A percentile compares a stretch with the other conserved stretches of the same genome.
These are phyloP conservation scores for Trichogramma dendrolimi DNA, from an alignment of 2,888 invertebrate genomes.

Conservation along the genomic window DNA sequence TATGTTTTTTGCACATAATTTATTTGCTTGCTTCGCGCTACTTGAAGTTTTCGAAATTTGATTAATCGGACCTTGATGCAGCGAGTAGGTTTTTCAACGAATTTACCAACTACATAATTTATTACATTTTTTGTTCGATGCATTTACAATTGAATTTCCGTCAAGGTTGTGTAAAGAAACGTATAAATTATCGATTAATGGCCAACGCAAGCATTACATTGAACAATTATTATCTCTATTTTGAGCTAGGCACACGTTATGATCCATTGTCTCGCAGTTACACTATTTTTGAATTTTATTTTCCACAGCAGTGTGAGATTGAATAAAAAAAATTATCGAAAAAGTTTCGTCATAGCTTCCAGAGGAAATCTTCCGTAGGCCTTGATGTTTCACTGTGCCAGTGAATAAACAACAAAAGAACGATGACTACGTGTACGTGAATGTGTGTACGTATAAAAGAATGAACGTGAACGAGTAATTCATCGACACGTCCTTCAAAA, in stretches of 20 bases:
- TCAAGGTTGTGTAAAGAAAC: too few relatives aligned
- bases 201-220: too few relatives aligned
- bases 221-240: too few relatives aligned
- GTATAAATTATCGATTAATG: too few relatives aligned
- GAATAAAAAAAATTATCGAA: background rate
- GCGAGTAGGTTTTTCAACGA: conserved; percentile 2
- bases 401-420: conserved; percentile 11
- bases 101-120: conserved; percentile 10
- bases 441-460: background rate
- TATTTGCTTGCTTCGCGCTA: too few relatives aligned
- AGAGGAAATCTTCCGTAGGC: background rate
- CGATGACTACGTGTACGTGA: conserved; percentile 13
- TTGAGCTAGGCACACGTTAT: background rate
- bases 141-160: too few relatives aligned
- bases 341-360: conserved; percentile 1
- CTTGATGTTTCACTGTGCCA: background rate
- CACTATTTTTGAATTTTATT: background rate
- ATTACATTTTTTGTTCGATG: too few relatives aligned
- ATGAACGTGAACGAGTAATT: conserved; percentile 14
- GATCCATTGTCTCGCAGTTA: background rate
- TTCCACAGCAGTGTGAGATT: background rate
- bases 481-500: conserved; percentile 19
- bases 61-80: too few relatives aligned
- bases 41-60: too few relatives aligned
- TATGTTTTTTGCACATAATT: too few relatives aligned